These are phyloP conservation scores for Lepidurus apus DNA, from an alignment of 1,140 invertebrate species.

Conservation along the genomic window DNA sequence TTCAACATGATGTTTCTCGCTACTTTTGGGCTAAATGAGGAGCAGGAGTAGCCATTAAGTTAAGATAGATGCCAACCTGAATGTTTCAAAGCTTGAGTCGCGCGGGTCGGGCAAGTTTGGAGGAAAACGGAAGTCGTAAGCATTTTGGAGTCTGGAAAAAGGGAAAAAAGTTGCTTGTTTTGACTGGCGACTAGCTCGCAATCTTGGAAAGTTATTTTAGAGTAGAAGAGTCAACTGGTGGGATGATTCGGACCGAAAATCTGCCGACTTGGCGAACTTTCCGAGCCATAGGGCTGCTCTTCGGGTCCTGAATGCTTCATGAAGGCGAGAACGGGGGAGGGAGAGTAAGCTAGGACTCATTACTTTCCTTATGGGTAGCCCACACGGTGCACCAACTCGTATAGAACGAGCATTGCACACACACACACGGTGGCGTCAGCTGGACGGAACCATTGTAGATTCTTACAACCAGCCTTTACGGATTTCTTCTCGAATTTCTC, in stretches of 20 bases:
- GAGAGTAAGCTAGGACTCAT: background rate
- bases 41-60: no score
- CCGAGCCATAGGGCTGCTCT: background rate
- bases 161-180: no score
- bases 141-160: no score
- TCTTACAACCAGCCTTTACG: background rate
- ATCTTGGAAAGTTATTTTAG: background rate
- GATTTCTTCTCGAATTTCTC: background rate
- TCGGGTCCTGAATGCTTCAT: constrained; percentile 2
- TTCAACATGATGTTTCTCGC: no score
- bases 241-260: constrained; percentile 12
- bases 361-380: constrained; percentile 1
- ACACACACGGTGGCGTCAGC: constrained; percentile 13
- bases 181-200: no score
- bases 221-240: constrained; percentile 10
- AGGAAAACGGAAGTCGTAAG: no score
- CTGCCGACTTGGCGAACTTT: background rate
- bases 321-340: background rate
- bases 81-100: no score
- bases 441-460: background rate
- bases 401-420: constrained; percentile 9
- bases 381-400: background rate
- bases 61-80: no score
- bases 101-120: no score
- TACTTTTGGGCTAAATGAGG: no score